Base-by-base conservation (phyloP, 2,888 invertebrate genomes). In the Ochropacha duplaris region DNA sequence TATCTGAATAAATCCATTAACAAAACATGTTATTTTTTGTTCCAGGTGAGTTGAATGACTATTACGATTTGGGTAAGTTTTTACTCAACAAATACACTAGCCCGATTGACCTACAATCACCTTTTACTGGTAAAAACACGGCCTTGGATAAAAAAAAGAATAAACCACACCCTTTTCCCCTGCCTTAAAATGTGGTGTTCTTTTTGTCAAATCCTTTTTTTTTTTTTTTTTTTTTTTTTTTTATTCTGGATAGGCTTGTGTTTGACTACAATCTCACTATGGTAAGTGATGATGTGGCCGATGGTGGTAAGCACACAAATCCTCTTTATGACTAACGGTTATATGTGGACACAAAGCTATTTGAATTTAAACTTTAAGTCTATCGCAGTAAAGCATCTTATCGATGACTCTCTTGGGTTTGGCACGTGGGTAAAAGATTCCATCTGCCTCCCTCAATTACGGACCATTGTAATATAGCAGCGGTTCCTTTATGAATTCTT, bases 391-490 rank as follows among this genome's bases (percentile, higher is more conserved):
- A 44, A 39, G 34, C 3, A 1, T 44, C 16, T 19, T 44, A 19
- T 16, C 8, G 8, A 44, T 19, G 19, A 44, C 4, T 54, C 39
- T 44, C 57, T 57, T 61, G 64, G 62, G 65, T 59, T 57, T 56
- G 79, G 85, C 86, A 86, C 87, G 86, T 81, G 87, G 74, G 60
- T 65, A 65, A 67, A 68, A 65, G 72, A 61, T 66, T 72, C 74
- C 88, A 86, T 83, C 86, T 86, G 87, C 80, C 72, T 76, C 71
- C 69, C 74, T 39, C 81, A 84, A 86, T 86, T 84, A 84, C 78
- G 65, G 64, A 52, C 57, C 50, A 49, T 54, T 58, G 56, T 56
- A 44, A 49, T 39, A 51, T 34, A 44, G 9, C 16, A 44, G 44
- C 44, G 19, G 44, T 19, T 19, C 44, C 19, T 44, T 44, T 39